A percentile compares a stretch with the other conserved stretches of the same genome.
Evolutionary conservation across 2,888 invertebrate genomes (phyloP).

Genomic region (Opisthograptis luteolata): DNA sequence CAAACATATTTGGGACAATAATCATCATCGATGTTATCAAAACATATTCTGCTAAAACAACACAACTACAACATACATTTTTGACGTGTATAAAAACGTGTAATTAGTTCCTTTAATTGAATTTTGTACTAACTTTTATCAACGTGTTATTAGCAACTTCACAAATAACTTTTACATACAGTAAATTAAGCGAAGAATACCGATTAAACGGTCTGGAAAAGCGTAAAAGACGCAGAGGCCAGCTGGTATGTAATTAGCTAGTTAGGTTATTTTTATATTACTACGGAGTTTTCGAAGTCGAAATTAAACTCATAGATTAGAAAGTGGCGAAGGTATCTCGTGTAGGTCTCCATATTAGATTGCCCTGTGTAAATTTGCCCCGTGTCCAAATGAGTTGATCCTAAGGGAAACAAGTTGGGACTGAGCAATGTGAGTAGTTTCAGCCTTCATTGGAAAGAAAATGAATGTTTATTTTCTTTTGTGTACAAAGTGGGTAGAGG

Average conservation of each 20-base stretch:
- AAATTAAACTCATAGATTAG: slow-evolving; percentile 68
- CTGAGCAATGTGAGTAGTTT: slow-evolving; percentile 46
- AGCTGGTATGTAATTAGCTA: slow-evolving; percentile 28
- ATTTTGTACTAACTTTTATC: neutral
- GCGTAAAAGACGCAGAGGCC: slow-evolving; percentile 16
- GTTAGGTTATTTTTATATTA: slow-evolving; percentile 29
- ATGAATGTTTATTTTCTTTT: slow-evolving; percentile 44
- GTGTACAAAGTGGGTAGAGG: slow-evolving; percentile 22
- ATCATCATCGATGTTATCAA: no score
- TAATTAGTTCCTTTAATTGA: slow-evolving; percentile 5
- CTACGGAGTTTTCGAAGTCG: slow-evolving; percentile 41
- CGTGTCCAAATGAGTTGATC: slow-evolving; percentile 72
- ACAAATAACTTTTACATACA: slow-evolving; percentile 2
- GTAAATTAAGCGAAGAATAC: slow-evolving; percentile 21
- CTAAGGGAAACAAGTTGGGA: slow-evolving; percentile 51
- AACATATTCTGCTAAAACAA: no score
- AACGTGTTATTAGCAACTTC: slow-evolving; percentile 10
- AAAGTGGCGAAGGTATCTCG: slow-evolving; percentile 55
- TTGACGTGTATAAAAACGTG: neutral
- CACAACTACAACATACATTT: neutral
- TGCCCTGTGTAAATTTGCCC: slow-evolving; percentile 74
- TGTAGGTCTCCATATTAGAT: slow-evolving; percentile 63
- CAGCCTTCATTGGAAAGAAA: slow-evolving; percentile 64
- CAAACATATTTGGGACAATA: no score
- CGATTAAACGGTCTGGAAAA: slow-evolving; percentile 22